Evolutionary conservation across 2,888 invertebrate species (phyloP), one percentile per base, ranked within the genome.

Genomic region (Galerucella calmariensis): DNA sequence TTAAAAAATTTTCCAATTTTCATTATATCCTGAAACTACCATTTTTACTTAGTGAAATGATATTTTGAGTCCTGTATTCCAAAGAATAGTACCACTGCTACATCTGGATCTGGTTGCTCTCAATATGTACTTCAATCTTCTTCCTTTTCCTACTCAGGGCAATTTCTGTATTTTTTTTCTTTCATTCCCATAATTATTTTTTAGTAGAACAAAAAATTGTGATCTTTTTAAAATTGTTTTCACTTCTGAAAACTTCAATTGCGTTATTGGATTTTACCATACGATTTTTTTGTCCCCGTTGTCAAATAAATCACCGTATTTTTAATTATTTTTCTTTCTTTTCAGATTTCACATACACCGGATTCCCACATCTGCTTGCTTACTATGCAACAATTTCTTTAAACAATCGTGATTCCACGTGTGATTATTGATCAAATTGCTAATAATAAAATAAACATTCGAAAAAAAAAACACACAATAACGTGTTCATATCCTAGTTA

Each of bases 401-500:
- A 69, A 68, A 62, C 61, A 69, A 69, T 69, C 62, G 62, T 69
- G 69, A 69, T n/a, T 69, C 10, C 16, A 56, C 27, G 41, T 44
- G 56, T 65, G 65, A 65, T 65, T n/a, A 65, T 71, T 71, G 65
- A 65, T 71, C 44, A 71, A 71, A 20, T 63, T 53, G 35, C 63
- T 71, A 71, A 71, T 71, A 71, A 71, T 71, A 71, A 56, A 71
- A 71, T 44, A 71, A 71, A 67, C 67, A 41, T 5, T 41, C 27
- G 9, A 66, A 27, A 44, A 65, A 56, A 62, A 24, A 56, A 62
- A 69, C 56, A 67, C 44, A 70, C 67, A 48, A 67, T 74, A 67
- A 74, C 74, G 71, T 67, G 67, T 63, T 35, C 58, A 51, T 63
- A 74, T 74, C 71, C 74, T 70, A 71, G 74, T 48, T 67, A 63